Evolutionary conservation across 2,888 invertebrate genomes (phyloP), one percentile per base, ranked within the genome.

Genomic region (Leucophora obtusa): DNA sequence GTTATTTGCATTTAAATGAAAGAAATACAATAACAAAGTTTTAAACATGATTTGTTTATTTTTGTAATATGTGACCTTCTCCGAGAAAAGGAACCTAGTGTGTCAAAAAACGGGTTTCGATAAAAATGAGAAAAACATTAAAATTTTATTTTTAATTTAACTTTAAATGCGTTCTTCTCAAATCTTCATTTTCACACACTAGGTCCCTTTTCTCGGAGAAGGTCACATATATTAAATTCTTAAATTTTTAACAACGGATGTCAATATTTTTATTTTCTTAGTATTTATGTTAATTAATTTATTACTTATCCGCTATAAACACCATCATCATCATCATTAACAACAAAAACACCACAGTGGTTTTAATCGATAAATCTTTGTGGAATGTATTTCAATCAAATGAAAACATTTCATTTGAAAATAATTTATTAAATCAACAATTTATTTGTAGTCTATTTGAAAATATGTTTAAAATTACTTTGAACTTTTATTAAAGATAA

Each of bases 221-320:
- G n/a, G n/a, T n/a, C n/a, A n/a, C n/a, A n/a, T n/a, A n/a, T n/a
- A n/a, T n/a, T n/a, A n/a, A n/a, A n/a, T n/a, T n/a, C n/a, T 47
- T 14, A 47, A 47, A n/a, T n/a, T n/a, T 6, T 10, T n/a, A 6
- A 14, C n/a, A 47, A 47, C 43, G 43, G 43, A 47, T 47, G 43
- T 47, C 43, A 47, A 47, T 47, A 47, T 47, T 47, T 47, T 47
- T 47, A 47, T 47, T 47, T 47, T 47, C n/a, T 47, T 47, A n/a
- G 43, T 47, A n/a, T n/a, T 47, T 47, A 47, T n/a, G 14, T 14
- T 47, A 47, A n/a, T 47, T n/a, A 47, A 47, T 47, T n/a, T 47
- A 47, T 47, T n/a, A 47, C n/a, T 47, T 47, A 14, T 47, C 6
- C n/a, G 43, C n/a, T 1, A 14, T 47, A 3, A 47, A 47, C n/a